These are phyloP conservation scores for Nycticryphes semicollaris DNA, from an alignment of 2,113 vertebrate genomes.

Conservation along the genomic window DNA sequence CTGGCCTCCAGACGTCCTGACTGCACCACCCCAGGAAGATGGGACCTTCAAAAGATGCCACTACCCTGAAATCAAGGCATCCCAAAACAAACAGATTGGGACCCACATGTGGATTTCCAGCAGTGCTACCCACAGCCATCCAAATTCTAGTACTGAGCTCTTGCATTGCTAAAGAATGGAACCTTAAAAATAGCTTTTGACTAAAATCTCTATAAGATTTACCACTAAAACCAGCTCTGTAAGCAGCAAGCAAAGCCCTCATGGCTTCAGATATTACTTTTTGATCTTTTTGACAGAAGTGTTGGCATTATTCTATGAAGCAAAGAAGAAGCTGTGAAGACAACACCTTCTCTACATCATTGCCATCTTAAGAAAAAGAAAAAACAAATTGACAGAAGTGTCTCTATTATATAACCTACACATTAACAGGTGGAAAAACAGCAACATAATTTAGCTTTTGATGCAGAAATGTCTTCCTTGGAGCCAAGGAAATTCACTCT, in stretches of 20 bases:
- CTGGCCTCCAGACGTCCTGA: background rate
- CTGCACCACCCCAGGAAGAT: background rate
- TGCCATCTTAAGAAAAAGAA: background rate
- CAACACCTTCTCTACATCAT: background rate
- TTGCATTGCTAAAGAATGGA: background rate
- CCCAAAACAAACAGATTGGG: background rate
- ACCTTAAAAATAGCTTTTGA: background rate
- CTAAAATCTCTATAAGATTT: background rate
- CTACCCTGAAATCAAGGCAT: slow-evolving; percentile 20
- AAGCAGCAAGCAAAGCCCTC: background rate
- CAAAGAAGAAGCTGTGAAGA: background rate
- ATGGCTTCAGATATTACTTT: background rate
- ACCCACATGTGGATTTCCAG: background rate
- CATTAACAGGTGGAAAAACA: slow-evolving; percentile 68
- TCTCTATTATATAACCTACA: slow-evolving; percentile 48
- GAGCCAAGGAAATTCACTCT: slow-evolving; percentile 56
- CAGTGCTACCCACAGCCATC: background rate
- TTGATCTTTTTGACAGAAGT: background rate
- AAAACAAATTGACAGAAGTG: background rate
- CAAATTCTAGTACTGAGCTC: background rate
- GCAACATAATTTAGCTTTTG: slow-evolving; percentile 55
- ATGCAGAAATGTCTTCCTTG: slow-evolving; percentile 51
- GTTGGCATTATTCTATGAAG: background rate
- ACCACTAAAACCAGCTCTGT: background rate
- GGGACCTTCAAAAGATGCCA: background rate